phyloP scores from a whole-genome alignment of 2,888 invertebrate species.

The Amiota communis region DNA sequence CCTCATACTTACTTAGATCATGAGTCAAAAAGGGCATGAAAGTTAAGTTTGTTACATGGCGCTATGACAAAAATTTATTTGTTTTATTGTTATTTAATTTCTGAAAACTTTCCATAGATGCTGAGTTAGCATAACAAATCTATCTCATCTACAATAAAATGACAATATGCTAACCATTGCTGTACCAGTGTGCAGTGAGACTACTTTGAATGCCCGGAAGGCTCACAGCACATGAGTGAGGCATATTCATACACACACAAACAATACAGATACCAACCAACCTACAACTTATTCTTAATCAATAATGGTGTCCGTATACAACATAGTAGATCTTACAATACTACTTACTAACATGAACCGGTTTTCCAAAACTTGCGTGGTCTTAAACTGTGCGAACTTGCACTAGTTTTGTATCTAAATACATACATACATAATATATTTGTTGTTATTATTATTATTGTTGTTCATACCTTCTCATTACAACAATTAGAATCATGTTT shows the following conservation, averaged over 20 bases:
- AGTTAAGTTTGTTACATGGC: too few species aligned
- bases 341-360: not conserved
- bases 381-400: slow-evolving; percentile 53
- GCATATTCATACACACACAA: slow-evolving; percentile 39
- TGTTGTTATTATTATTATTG: slow-evolving; percentile 40
- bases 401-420: slow-evolving; percentile 50
- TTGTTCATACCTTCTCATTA: slow-evolving; percentile 22
- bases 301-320: too few species aligned
- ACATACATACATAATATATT: slow-evolving; percentile 7
- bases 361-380: not conserved
- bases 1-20: too few species aligned
- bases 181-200: slow-evolving; percentile 6
- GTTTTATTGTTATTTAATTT: too few species aligned
- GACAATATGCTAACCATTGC: too few species aligned
- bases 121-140: too few species aligned
- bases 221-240: slow-evolving; percentile 37
- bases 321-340: not conserved
- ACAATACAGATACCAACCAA: not conserved
- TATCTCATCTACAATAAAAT: too few species aligned
- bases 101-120: too few species aligned
- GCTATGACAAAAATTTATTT: too few species aligned
- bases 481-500: slow-evolving; percentile 11
- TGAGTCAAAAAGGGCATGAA: too few species aligned
- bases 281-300: not conserved
- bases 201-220: slow-evolving; percentile 53